Evolutionary conservation across 2,888 invertebrate genomes (phyloP), one percentile per base, ranked within the genome.

Genomic region (Morpho achilles): DNA sequence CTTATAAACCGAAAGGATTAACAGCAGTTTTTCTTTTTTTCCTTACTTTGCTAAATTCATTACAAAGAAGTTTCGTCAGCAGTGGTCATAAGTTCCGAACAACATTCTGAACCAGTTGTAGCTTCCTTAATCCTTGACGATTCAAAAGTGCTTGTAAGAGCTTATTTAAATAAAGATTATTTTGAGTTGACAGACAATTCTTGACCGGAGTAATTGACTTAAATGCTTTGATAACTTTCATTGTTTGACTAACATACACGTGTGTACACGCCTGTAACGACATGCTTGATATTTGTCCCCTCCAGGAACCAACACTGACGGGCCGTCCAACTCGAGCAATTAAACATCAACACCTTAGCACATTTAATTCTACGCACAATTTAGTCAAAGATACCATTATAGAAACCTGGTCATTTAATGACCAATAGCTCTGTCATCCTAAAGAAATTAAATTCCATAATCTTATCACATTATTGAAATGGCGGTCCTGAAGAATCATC

Each of bases 301-400:
- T 82, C 72, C 89, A 90, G 90, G 90, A 84, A 89, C 85, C 88
- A 90, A 82, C 84, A 82, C 77, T 69, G 90, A 89, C 75, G 87
- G 87, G 74, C 82, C 87, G 80, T 82, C 89, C 76, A 76, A 77
- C 72, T 70, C 77, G 67, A 79, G 80, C 79, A 81, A 87, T 79
- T 88, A 81, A 87, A 69, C 54, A 53, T 43, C 51, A 50, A 56
- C 56, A 59, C 59, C 62, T 54, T 59, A 65, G 56, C 58, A 60
- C 61, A 61, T 57, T 52, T 53, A 59, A 62, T 64, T 58, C 56
- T 58, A 60, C 60, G 64, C 60, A 62, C 56, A 54, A 62, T 10
- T 48, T 62, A 60, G 58, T 51, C 53, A 59, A 56, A 56, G 39
- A 52, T 48, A 59, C 43, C 6, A 45, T 10, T 44, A 22, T 32